Percentiles rank a stretch among this genome's conserved stretches.
Conservation (phyloP, 2,113 vertebrate genomes). For the Odontophorus gujanensis region DNA sequence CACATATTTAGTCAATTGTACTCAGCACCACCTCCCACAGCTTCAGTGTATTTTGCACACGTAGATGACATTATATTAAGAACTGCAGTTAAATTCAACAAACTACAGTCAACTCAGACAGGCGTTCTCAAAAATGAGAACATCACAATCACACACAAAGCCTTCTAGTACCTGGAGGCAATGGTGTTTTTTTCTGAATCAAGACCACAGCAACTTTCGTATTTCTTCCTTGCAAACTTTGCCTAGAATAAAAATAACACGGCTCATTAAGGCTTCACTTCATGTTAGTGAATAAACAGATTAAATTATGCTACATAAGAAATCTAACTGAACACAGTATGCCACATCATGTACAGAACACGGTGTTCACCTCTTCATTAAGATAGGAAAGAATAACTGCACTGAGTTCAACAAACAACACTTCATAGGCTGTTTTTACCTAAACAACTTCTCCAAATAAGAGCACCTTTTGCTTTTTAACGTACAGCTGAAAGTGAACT, state of each 20-base stretch:
- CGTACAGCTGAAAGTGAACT: background rate
- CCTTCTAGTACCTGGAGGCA: slow-evolving; percentile 90
- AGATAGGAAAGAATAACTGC: background rate
- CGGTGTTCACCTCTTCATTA: background rate
- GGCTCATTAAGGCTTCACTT: background rate
- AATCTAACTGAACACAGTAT: background rate
- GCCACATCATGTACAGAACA: background rate
- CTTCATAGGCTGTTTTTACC: background rate
- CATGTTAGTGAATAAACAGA: background rate
- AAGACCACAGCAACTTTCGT: slow-evolving; percentile 98
- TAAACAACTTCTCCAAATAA: background rate
- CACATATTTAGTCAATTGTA: background rate
- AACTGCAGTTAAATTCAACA: background rate
- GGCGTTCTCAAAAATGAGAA: background rate
- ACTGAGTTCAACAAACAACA: background rate
- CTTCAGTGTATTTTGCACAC: background rate
- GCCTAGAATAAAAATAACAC: slow-evolving; percentile 74
- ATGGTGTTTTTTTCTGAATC: slow-evolving; percentile 97
- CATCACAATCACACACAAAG: background rate
- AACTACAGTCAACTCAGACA: background rate
- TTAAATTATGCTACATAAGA: background rate
- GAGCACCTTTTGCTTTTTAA: too few relatives aligned
- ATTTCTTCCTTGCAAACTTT: slow-evolving; percentile 96
- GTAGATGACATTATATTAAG: background rate
- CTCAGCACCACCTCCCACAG: background rate